Evolutionary conservation across 1,140 invertebrate species (phyloP), one percentile per base, ranked within the genome.

Genomic region (Apocrypta bakeri): DNA sequence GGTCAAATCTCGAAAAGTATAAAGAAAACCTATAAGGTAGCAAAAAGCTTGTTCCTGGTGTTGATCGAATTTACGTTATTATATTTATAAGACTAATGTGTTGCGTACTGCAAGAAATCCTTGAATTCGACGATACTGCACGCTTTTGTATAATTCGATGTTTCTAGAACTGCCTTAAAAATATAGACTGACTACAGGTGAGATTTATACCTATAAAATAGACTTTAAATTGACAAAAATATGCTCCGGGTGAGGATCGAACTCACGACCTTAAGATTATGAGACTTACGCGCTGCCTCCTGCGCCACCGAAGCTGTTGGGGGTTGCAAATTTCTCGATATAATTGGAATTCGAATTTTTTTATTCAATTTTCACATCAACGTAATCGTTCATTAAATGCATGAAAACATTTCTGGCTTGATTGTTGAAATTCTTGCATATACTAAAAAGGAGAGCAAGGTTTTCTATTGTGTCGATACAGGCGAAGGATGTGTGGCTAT

Each of bases 261-360:
- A 97, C 96, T 96, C 96, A 97, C 96, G 96, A 97, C 96, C 96
- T 97, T 96, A 66, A 97, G 96, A 97, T 97, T 97, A 97, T 97
- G 96, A 97, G 96, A 97, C 96, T 97, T 95, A 96, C 96, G 96
- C 96, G 95, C 96, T 97, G 94, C 96, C 96, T 95, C 96, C 96
- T 97, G 96, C 96, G 96, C 96, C 94, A 97, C 95, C 95, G 95
- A 97, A 95, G 95, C 95, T 25, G 4, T 63, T 7, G 25, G 42
- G 63, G 2, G 21, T 11, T 1, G 1, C 25, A 66, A 66, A 66
- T 9, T 2, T 6, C 63, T 9, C 27, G 9, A 21, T 6, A 21
- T n/a, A 56, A 48, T 56, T 17, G 48, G n/a, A 56, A 56, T 56
- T 56, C 21, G 17, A 56, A 6, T 56, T 56, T 48, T 21, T n/a